Percentiles rank a stretch among this genome's conserved stretches.
Conservation (phyloP, 2,888 invertebrate species). For the Leistus spinibarbis region DNA sequence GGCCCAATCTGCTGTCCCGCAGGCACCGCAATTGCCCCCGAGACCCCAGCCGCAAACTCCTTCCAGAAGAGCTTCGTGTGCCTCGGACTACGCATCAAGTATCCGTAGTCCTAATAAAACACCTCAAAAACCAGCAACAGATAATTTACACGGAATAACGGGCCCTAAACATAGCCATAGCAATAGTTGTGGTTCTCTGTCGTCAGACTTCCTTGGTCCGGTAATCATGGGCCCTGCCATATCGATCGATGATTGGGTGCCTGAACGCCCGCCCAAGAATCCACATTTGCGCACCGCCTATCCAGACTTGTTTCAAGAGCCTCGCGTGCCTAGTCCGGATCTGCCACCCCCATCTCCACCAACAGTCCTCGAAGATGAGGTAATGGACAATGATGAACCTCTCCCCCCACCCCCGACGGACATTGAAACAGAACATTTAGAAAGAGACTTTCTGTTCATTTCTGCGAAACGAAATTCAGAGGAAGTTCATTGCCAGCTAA, state of each 20-base stretch:
- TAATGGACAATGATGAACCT: slow-evolving; percentile 66
- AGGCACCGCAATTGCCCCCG: slow-evolving; percentile 45
- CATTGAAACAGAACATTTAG: slow-evolving; percentile 52
- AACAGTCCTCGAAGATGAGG: slow-evolving; percentile 64
- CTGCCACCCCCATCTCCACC: slow-evolving; percentile 69
- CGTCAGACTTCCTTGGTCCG: slow-evolving; percentile 64
- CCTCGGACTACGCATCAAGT: slow-evolving; percentile 68
- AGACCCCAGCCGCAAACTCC: slow-evolving; percentile 57
- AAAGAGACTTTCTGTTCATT: slow-evolving; percentile 50
- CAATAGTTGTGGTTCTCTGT: slow-evolving; percentile 65
- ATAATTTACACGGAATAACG: too few species aligned
- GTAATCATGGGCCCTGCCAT: slow-evolving; percentile 68
- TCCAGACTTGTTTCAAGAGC: slow-evolving; percentile 58
- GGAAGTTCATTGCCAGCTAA: slow-evolving; percentile 7
- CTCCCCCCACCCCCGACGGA: slow-evolving; percentile 70
- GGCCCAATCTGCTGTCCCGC: slow-evolving; percentile 50
- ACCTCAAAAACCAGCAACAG: slow-evolving; percentile 45
- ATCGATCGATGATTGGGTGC: slow-evolving; percentile 71
- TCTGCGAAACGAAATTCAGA: not conserved
- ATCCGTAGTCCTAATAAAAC: slow-evolving; percentile 55
- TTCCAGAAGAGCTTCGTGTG: slow-evolving; percentile 68
- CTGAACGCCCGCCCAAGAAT: slow-evolving; percentile 79
- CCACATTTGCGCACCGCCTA: slow-evolving; percentile 65
- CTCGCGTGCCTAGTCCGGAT: slow-evolving; percentile 65
- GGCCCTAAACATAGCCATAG: slow-evolving; percentile 62